phyloP scores from a whole-genome alignment of 92 coral and sea anemone genomes.

The Palythoa caribaeorum region DNA sequence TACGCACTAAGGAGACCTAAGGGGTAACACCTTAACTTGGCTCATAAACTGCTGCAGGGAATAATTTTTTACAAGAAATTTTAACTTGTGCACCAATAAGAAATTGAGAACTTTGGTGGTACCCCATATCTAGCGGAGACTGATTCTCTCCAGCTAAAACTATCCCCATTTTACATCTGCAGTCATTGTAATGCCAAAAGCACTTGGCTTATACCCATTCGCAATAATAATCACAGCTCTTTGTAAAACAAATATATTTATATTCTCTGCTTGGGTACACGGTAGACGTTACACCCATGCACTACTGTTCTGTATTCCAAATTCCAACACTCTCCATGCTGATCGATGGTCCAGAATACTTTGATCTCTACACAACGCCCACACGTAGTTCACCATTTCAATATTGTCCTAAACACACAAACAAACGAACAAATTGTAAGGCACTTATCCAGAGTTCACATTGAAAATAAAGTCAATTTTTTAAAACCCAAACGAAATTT shows the following conservation, averaged over 20 bases:
- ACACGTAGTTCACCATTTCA: constrained; percentile 92
- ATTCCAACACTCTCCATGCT: constrained; percentile 98
- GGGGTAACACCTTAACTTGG: no score
- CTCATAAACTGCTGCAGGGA: no score
- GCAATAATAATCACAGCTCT: neutral
- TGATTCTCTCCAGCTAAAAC: neutral
- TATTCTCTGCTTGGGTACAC: neutral
- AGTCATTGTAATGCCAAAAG: neutral
- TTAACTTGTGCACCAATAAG: no score
- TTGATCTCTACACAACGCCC: constrained; percentile 99
- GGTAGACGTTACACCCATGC: constrained; percentile 72
- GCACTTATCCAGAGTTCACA: neutral
- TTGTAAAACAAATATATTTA: neutral
- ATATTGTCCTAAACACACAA: constrained; percentile 81
- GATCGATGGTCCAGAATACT: constrained; percentile 90
- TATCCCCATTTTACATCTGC: neutral
- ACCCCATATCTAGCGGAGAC: no score
- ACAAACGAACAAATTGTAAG: neutral
- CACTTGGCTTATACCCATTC: neutral
- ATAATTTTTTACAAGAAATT: no score
- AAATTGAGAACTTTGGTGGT: no score
- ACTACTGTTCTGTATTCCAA: constrained; percentile 93
- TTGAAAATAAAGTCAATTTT: no score
- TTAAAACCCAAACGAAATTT: no score
- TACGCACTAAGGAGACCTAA: no score